Conservation (phyloP, 1,140 invertebrate species). For the Wasmannia auropunctata region DNA sequence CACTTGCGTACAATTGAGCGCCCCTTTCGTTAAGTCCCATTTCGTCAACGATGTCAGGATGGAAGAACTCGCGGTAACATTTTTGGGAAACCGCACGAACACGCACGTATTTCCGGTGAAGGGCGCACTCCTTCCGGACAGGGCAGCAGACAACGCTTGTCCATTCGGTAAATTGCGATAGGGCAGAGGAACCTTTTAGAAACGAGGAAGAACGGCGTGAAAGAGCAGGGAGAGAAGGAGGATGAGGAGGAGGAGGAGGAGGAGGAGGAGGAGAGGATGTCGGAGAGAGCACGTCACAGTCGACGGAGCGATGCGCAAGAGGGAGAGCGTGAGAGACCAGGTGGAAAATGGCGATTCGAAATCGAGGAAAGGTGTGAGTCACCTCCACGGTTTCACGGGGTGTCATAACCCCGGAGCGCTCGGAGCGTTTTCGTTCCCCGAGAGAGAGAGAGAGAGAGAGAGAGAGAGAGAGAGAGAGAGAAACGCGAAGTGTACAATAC, state of each 20-base stretch:
- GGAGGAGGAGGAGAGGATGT: background rate
- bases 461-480: no score
- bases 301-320: constrained; percentile 73
- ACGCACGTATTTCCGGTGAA: background rate
- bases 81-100: background rate
- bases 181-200: constrained; percentile 37
- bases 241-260: background rate
- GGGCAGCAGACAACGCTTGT: background rate
- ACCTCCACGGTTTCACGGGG: constrained; percentile 70
- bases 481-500: constrained; percentile 33
- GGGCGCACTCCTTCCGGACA: background rate
- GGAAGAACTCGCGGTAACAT: background rate
- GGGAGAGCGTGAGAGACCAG: constrained; percentile 74
- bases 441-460: no score
- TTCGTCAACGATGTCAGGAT: background rate
- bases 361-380: constrained; percentile 76
- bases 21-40: no score
- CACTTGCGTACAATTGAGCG: background rate
- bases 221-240: no score
- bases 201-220: constrained; percentile 17
- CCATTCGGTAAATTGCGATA: constrained; percentile 18
- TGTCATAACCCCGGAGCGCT: constrained; percentile 73
- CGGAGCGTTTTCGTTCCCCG: constrained; percentile 59
- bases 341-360: constrained; percentile 74
- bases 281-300: constrained; percentile 72